Conservation (phyloP, 2,113 vertebrate genomes). For the Grammomys surdaster region DNA sequence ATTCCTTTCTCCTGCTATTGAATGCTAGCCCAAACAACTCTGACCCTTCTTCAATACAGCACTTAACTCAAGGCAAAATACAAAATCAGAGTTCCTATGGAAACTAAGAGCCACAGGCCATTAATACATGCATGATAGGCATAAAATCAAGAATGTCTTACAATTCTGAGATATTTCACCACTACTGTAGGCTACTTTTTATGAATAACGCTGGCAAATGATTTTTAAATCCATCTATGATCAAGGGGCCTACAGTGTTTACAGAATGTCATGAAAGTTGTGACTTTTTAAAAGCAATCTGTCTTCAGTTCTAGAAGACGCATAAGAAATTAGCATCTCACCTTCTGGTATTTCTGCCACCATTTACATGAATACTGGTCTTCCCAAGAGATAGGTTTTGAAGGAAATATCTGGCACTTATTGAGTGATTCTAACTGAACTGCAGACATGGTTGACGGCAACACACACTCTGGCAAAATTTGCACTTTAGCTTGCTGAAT, state of each 20-base stretch:
- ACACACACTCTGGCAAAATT: conserved; percentile 95
- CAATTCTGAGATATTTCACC: background rate
- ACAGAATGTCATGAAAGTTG: background rate
- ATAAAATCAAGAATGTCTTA: background rate
- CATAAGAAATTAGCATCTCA: conserved; percentile 78
- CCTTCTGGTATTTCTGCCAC: conserved; percentile 95
- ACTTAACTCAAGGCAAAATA: background rate
- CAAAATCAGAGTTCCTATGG: background rate
- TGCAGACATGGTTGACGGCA: conserved; percentile 93
- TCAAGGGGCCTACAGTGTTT: background rate
- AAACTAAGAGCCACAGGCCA: background rate
- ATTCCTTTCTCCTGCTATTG: background rate
- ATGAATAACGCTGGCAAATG: background rate
- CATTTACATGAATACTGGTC: conserved; percentile 88
- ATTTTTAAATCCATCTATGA: background rate
- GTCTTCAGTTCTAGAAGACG: background rate
- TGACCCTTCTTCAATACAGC: background rate
- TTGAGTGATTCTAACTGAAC: conserved; percentile 92
- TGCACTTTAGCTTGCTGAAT: conserved; percentile 97
- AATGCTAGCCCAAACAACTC: background rate
- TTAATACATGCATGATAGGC: background rate
- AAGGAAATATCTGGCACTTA: conserved; percentile 89
- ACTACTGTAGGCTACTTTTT: background rate
- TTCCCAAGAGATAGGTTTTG: conserved; percentile 86
- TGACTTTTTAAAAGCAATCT: background rate